Percentiles rank a stretch among this genome's conserved stretches.
phyloP scores from a whole-genome alignment of 2,797 vertebrate species.

The Sebastolobus altivelis region DNA sequence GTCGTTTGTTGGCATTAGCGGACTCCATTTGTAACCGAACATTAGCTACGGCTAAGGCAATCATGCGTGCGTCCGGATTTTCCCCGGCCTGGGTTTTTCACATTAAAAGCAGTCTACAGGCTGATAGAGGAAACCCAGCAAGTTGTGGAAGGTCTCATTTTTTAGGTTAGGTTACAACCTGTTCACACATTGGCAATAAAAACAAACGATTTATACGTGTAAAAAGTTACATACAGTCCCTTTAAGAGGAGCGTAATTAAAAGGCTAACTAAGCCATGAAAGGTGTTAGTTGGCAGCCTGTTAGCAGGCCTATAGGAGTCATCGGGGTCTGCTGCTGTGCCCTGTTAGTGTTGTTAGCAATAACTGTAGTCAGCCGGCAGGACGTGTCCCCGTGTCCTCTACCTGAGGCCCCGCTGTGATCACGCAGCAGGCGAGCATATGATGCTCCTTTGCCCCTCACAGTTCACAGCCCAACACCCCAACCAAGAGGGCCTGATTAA shows the following conservation, averaged over 20 bases:
- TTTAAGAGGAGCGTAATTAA: slow-evolving; percentile 18
- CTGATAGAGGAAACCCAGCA: too few relatives aligned
- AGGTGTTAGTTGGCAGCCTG: slow-evolving; percentile 41
- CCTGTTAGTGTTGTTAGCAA: slow-evolving; percentile 62
- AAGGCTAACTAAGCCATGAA: slow-evolving; percentile 23
- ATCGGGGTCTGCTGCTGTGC: slow-evolving; percentile 35
- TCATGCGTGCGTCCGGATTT: too few relatives aligned
- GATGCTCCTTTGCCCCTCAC: slow-evolving; percentile 47
- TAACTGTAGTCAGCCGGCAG: slow-evolving; percentile 46
- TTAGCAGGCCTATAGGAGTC: slow-evolving; percentile 41
- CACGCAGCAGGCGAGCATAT: slow-evolving; percentile 59
- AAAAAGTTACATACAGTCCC: too few relatives aligned
- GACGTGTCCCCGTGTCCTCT: slow-evolving; percentile 69
- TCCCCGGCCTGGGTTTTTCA: too few relatives aligned
- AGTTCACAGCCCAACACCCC: slow-evolving; percentile 59
- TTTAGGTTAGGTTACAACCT: too few relatives aligned
- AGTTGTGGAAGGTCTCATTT: too few relatives aligned
- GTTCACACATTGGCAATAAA: too few relatives aligned
- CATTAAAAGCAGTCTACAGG: too few relatives aligned
- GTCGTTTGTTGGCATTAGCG: too few relatives aligned
- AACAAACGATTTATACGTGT: too few relatives aligned
- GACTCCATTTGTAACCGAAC: too few relatives aligned
- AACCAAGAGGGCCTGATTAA: slow-evolving; percentile 78
- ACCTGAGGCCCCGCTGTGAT: slow-evolving; percentile 68
- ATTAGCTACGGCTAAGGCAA: too few relatives aligned